Evolutionary conservation across 2,797 vertebrate genomes (phyloP).

Genomic region (Triplophysa bombifrons): DNA sequence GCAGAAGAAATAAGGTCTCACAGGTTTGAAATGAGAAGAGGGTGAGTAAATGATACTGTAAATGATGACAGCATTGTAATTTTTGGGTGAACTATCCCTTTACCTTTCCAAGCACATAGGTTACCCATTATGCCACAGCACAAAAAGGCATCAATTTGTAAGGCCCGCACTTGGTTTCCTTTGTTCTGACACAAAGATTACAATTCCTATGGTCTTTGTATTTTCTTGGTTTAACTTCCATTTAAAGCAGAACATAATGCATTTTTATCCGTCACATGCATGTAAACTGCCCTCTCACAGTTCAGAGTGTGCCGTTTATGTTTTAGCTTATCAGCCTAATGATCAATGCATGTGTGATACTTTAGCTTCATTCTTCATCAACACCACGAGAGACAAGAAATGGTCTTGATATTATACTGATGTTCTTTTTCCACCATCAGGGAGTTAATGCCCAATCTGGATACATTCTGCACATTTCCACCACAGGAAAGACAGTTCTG

Average conservation of each 20-base stretch:
- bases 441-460: neutral
- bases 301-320: neutral
- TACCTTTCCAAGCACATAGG: neutral
- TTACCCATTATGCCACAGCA: neutral
- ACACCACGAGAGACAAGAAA: neutral
- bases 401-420: neutral
- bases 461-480: neutral
- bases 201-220: neutral
- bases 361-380: neutral
- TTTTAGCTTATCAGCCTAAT: neutral
- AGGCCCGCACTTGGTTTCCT: neutral
- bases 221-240: neutral
- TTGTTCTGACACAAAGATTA: neutral
- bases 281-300: neutral
- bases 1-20: too few relatives aligned
- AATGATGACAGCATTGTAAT: too few relatives aligned
- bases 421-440: neutral
- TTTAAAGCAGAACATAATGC: too few relatives aligned
- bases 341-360: neutral
- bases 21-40: too few relatives aligned
- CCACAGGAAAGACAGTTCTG: neutral
- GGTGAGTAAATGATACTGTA: too few relatives aligned
- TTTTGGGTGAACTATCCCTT: too few relatives aligned
- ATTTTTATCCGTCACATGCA: neutral
- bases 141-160: neutral